Evolutionary conservation across 1,140 invertebrate genomes (phyloP).

Genomic region (Gryllus bimaculatus): DNA sequence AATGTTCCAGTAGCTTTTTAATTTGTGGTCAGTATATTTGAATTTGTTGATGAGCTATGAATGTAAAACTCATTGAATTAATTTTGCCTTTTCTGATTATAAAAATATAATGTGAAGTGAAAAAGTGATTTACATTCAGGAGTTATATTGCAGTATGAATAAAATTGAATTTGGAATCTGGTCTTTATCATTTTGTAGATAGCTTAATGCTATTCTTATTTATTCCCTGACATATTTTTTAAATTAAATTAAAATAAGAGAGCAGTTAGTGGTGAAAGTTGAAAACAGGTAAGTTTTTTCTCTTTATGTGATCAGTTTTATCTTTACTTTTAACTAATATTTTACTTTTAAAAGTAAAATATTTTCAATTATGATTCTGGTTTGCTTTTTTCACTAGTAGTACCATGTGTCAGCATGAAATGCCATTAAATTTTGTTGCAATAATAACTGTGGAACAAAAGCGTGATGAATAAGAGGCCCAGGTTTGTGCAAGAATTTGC

Average conservation of each 20-base stretch:
- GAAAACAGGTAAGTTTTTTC: conserved; percentile 24
- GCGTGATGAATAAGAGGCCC: not conserved
- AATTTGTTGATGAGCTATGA: too few species aligned
- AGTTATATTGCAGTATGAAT: too few species aligned
- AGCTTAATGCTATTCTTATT: too few species aligned
- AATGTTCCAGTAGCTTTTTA: too few species aligned
- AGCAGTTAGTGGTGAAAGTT: conserved; percentile 22
- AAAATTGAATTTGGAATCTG: too few species aligned
- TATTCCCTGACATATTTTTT: too few species aligned
- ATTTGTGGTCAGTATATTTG: too few species aligned
- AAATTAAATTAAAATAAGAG: not conserved
- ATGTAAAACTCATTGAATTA: too few species aligned
- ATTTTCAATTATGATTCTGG: not conserved
- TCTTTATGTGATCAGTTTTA: not conserved
- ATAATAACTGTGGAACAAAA: not conserved
- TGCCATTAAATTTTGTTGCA: not conserved
- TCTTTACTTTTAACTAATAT: not conserved
- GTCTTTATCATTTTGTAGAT: too few species aligned
- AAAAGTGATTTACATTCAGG: too few species aligned
- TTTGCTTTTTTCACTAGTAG: not conserved
- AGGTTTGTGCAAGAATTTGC: not conserved
- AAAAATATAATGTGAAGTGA: too few species aligned
- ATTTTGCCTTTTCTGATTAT: too few species aligned
- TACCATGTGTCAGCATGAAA: not conserved
- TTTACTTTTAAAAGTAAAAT: not conserved